Percentiles rank a stretch among this genome's conserved stretches.
These are phyloP conservation scores for Diogma glabrata DNA, from an alignment of 2,888 invertebrate genomes.

Conservation along the genomic window DNA sequence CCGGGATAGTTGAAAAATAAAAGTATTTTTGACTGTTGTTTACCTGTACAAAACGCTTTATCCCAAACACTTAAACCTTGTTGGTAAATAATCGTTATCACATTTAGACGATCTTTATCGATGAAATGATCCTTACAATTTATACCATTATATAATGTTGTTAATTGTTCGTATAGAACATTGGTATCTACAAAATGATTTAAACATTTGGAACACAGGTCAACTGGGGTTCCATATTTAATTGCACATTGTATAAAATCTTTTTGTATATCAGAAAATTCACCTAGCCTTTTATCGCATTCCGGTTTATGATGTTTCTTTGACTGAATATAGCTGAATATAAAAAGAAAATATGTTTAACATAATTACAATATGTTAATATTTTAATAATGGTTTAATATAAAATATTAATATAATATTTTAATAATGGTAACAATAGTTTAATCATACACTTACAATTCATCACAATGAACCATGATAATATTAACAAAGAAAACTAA, in stretches of 20 bases:
- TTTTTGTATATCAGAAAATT: not conserved
- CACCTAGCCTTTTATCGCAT: not conserved
- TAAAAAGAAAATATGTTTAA: too few species aligned
- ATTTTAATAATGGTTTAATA: too few species aligned
- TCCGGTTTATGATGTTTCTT: not conserved
- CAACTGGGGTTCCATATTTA: not conserved
- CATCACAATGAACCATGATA: too few species aligned
- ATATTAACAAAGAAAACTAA: too few species aligned
- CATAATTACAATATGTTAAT: too few species aligned
- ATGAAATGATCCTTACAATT: conserved; percentile 5
- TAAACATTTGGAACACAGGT: not conserved
- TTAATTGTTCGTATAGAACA: not conserved
- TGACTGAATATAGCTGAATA: too few species aligned
- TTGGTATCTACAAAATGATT: not conserved
- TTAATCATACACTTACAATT: too few species aligned
- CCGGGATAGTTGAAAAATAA: too few species aligned
- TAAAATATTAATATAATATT: too few species aligned
- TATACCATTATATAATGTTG: not conserved
- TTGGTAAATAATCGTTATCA: not conserved
- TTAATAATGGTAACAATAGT: too few species aligned
- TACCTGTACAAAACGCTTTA: not conserved
- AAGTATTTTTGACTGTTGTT: not conserved
- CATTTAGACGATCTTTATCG: not conserved
- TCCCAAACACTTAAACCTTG: not conserved
- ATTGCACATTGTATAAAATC: not conserved